Conservation (phyloP, 2,888 invertebrate species). For the Nomada fabriciana region DNA sequence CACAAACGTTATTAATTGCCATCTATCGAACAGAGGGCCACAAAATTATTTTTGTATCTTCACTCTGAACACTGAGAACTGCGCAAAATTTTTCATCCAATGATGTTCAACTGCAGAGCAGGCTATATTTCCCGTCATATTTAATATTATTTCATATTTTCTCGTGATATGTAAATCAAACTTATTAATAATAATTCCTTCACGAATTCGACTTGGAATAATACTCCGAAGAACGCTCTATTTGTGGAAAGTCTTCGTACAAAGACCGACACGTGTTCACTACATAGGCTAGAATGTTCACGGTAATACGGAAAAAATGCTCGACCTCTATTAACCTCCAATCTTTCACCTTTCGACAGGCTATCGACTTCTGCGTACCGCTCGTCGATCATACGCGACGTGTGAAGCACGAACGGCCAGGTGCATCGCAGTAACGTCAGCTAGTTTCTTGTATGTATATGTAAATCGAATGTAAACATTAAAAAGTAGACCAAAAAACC, state of each 20-base stretch:
- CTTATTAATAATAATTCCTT: not conserved
- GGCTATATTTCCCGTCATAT: not conserved
- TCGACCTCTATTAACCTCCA: constrained; percentile 78
- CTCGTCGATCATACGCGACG: constrained; percentile 63
- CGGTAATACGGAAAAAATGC: constrained; percentile 64
- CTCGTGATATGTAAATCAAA: not conserved
- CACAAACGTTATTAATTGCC: no score
- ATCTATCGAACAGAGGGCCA: no score
- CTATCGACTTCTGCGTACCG: constrained; percentile 70
- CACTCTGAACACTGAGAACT: no score
- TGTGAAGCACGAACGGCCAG: constrained; percentile 25
- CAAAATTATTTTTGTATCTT: no score
- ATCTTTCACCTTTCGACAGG: constrained; percentile 74
- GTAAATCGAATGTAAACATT: no score
- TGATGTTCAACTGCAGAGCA: not conserved
- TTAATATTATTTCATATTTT: not conserved
- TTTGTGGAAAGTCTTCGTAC: constrained; percentile 48
- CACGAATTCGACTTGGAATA: constrained; percentile 12
- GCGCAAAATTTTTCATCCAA: no score
- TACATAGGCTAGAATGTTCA: constrained; percentile 33
- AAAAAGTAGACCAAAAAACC: no score
- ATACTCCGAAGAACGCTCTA: constrained; percentile 48
- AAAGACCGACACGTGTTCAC: constrained; percentile 25
- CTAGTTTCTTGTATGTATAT: no score
- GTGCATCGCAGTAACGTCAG: no score